Evolutionary conservation across 2,113 vertebrate species (phyloP).

Genomic region (Crotalus horridus): DNA sequence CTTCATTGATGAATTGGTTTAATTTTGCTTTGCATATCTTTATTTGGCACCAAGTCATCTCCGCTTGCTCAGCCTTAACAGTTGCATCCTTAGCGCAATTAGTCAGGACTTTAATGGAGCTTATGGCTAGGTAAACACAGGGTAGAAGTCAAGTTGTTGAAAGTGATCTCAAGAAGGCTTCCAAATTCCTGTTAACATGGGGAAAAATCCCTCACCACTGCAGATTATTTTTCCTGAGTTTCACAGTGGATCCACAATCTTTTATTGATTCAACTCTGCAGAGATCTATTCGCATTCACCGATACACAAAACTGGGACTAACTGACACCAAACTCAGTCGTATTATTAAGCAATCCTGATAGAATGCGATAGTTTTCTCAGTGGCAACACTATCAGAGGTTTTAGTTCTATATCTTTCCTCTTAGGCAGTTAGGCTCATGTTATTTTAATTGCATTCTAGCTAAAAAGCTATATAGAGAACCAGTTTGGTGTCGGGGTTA

Average conservation of each 20-base stretch:
- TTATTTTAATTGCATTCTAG: not conserved
- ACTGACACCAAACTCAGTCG: not conserved
- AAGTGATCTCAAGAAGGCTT: not conserved
- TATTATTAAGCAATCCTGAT: not conserved
- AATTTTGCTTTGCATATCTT: not conserved
- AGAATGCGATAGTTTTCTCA: not conserved
- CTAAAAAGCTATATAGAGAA: not conserved
- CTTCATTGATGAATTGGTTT: not conserved
- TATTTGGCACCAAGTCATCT: not conserved
- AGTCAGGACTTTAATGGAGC: not conserved
- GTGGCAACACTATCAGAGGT: not conserved
- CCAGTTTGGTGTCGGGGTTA: not conserved
- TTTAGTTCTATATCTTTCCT: not conserved
- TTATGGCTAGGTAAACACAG: not conserved
- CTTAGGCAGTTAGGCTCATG: not conserved
- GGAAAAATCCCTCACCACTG: not conserved
- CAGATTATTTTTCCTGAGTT: not conserved
- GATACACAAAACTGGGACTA: not conserved
- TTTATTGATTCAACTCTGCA: not conserved
- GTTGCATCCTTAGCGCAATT: not conserved
- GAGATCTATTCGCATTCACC: not conserved
- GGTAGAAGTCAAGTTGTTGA: not conserved
- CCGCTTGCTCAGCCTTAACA: not conserved
- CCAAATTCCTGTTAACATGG: not conserved
- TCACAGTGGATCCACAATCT: not conserved